These are phyloP conservation scores for Pithecia hirsuta DNA, from an alignment of 2,797 vertebrate genomes.

Conservation along the genomic window DNA sequence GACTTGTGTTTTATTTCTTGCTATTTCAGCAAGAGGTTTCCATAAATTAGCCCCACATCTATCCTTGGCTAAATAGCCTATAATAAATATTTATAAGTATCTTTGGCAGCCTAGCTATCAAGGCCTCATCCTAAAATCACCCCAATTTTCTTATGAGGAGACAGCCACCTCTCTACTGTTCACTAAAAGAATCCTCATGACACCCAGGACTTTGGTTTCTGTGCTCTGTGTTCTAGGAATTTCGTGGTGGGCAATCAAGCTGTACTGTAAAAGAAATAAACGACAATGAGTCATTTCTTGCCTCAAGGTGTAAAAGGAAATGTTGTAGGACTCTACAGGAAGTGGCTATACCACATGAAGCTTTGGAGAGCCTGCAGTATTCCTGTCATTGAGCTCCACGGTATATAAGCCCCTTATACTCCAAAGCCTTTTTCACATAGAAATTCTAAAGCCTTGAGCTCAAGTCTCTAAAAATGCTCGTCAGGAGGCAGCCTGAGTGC, in stretches of 20 bases:
- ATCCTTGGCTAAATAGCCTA: not conserved
- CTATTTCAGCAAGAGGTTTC: not conserved
- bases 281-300: not conserved
- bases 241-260: not conserved
- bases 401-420: not conserved
- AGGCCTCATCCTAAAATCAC: not conserved
- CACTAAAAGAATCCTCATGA: not conserved
- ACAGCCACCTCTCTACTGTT: not conserved
- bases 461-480: not conserved
- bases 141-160: not conserved
- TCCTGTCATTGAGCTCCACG: not conserved
- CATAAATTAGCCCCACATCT: not conserved
- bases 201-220: not conserved
- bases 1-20: not conserved
- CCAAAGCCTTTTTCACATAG: not conserved
- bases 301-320: not conserved
- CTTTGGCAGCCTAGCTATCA: not conserved
- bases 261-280: not conserved
- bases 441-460: not conserved
- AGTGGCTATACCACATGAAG: not conserved
- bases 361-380: not conserved
- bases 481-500: not conserved
- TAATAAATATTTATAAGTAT: not conserved
- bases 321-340: not conserved
- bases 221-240: not conserved